Evolutionary conservation across 1,140 invertebrate species (phyloP).

Genomic region (Bathynomus jamesi): DNA sequence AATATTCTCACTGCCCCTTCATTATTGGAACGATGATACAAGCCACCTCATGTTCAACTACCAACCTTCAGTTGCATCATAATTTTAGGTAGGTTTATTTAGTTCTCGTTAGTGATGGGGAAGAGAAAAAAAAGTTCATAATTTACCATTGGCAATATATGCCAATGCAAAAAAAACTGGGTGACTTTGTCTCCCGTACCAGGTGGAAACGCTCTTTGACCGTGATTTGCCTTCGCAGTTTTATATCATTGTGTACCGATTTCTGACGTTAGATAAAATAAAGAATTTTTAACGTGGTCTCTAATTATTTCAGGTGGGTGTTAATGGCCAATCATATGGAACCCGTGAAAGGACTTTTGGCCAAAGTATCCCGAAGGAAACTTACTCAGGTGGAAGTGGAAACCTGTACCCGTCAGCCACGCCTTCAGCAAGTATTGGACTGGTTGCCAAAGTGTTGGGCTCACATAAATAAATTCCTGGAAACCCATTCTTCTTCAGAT

Average conservation of each 20-base stretch:
- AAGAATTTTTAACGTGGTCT: too few species aligned
- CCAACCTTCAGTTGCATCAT: conserved; percentile 91
- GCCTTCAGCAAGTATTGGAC: conserved; percentile 76
- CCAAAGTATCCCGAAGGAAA: conserved; percentile 77
- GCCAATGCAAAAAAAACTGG: too few species aligned
- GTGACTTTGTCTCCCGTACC: too few species aligned
- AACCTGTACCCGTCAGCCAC: conserved; percentile 61
- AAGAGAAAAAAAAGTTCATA: too few species aligned
- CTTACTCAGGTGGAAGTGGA: conserved; percentile 75
- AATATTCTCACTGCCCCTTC: conserved; percentile 57
- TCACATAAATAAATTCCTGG: conserved; percentile 90
- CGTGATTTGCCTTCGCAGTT: too few species aligned
- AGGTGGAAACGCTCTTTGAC: too few species aligned
- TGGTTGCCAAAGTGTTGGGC: conserved; percentile 92
- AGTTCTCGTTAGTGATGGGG: too few species aligned
- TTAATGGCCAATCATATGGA: conserved; percentile 94
- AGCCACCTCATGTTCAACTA: conserved; percentile 83
- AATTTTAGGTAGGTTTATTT: conserved; percentile 60
- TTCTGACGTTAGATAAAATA: too few species aligned
- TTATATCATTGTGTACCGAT: too few species aligned
- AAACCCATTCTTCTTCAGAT: conserved; percentile 90
- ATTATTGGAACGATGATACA: conserved; percentile 93
- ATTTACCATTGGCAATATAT: too few species aligned
- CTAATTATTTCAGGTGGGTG: conserved; percentile 60
- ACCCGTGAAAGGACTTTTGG: conserved; percentile 88